Conservation (phyloP, 2,113 vertebrate species). For the Charina bottae region DNA sequence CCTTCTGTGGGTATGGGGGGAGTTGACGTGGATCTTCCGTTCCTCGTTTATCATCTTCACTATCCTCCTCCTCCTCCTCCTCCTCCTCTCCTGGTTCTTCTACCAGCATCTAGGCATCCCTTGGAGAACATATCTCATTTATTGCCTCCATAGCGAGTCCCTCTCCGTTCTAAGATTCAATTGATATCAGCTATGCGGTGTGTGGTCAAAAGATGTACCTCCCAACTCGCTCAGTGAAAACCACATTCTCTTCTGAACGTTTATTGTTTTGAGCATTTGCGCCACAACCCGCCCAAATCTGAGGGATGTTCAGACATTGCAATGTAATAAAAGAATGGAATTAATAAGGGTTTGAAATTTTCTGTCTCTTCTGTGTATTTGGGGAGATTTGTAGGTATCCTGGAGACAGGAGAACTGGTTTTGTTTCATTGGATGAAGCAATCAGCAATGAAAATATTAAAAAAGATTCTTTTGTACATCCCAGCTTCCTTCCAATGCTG, state of each 20-base stretch:
- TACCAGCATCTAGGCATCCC: neutral
- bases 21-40: too few species aligned
- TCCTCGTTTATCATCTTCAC: too few species aligned
- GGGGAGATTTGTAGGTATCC: too few species aligned
- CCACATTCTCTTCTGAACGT: neutral
- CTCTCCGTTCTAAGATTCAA: conserved; percentile 59
- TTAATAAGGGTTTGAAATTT: neutral
- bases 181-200: neutral
- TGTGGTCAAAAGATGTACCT: neutral
- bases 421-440: too few species aligned
- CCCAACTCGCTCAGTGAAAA: neutral
- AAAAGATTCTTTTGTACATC: too few species aligned
- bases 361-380: too few species aligned
- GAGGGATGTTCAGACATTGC: neutral
- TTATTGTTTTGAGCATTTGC: neutral
- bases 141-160: conserved; percentile 6
- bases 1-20: too few species aligned
- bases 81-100: too few species aligned
- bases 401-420: too few species aligned
- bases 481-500: too few species aligned
- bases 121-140: neutral
- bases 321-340: neutral
- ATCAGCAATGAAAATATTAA: too few species aligned
- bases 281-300: neutral
- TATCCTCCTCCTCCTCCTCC: too few species aligned